These are phyloP conservation scores for Hypotaenidia philippensis DNA, from an alignment of 2,797 vertebrate genomes.

Conservation along the genomic window DNA sequence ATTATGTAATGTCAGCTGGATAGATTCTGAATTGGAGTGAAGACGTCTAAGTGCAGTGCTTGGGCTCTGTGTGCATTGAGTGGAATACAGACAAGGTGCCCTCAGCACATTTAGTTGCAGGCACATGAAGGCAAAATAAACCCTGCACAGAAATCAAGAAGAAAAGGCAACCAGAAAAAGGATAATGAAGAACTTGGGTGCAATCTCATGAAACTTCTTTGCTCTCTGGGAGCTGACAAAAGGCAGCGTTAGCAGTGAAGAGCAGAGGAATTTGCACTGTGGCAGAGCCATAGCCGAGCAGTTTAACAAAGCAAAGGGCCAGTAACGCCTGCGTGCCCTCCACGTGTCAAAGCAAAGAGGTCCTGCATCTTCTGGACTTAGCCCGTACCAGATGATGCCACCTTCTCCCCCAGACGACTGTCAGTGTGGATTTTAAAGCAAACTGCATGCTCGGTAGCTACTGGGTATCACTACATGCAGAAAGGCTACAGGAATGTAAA, in stretches of 20 bases:
- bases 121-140: not conserved
- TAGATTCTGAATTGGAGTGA: not conserved
- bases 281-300: not conserved
- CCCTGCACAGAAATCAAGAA: not conserved
- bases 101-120: not conserved
- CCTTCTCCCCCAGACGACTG: not conserved
- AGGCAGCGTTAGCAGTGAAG: not conserved
- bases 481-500: not conserved
- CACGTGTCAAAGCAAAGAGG: not conserved
- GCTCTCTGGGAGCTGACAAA: not conserved
- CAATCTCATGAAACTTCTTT: not conserved
- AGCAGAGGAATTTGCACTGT: accelerated
- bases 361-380: not conserved
- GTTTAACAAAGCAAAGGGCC: not conserved
- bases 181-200: not conserved
- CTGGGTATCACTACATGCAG: accelerated
- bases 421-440: not conserved
- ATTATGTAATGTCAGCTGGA: not conserved
- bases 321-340: not conserved
- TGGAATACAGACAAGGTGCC: not conserved
- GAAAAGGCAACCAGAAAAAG: not conserved
- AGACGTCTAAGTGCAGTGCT: not conserved
- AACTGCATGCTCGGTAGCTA: accelerated
- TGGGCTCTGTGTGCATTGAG: not conserved
- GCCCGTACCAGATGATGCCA: not conserved